A percentile compares a stretch with the other conserved stretches of the same genome.
These are phyloP conservation scores for Pollimyrus isidori DNA, from an alignment of 2,113 vertebrate species.

Conservation along the genomic window DNA sequence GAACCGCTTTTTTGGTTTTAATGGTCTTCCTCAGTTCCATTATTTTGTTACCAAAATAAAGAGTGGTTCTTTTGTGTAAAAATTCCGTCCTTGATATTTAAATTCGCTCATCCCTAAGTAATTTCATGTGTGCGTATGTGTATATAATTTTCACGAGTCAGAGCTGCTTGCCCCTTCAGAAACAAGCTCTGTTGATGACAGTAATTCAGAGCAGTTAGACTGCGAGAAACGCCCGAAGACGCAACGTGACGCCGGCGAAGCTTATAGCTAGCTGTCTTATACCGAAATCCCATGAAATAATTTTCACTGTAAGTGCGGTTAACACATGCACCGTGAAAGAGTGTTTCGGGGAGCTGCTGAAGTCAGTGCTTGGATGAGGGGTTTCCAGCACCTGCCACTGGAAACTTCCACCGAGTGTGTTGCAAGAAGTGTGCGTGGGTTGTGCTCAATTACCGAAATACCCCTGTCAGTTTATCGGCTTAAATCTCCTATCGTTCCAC, in stretches of 20 bases:
- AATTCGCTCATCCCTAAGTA: neutral
- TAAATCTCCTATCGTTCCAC: neutral
- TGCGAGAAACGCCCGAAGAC: neutral
- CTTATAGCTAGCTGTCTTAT: neutral
- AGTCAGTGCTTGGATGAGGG: neutral
- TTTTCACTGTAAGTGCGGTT: neutral
- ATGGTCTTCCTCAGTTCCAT: neutral
- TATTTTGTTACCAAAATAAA: slow-evolving; percentile 2
- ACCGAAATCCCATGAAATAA: neutral
- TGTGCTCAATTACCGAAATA: neutral
- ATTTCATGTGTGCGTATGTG: slow-evolving; percentile 4
- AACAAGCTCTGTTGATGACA: neutral
- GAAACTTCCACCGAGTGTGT: neutral
- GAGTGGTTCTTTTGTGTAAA: neutral
- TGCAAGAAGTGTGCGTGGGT: neutral
- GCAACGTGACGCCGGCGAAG: neutral
- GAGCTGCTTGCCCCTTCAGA: neutral
- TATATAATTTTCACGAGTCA: slow-evolving; percentile 2
- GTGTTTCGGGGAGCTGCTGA: neutral
- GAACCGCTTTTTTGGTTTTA: neutral
- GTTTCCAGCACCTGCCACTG: neutral
- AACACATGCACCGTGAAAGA: neutral
- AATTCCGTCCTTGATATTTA: neutral
- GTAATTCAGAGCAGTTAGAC: neutral
- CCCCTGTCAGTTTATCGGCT: neutral